Evolutionary conservation across 2,113 vertebrate species (phyloP).

Genomic region (Sorex fumeus): DNA sequence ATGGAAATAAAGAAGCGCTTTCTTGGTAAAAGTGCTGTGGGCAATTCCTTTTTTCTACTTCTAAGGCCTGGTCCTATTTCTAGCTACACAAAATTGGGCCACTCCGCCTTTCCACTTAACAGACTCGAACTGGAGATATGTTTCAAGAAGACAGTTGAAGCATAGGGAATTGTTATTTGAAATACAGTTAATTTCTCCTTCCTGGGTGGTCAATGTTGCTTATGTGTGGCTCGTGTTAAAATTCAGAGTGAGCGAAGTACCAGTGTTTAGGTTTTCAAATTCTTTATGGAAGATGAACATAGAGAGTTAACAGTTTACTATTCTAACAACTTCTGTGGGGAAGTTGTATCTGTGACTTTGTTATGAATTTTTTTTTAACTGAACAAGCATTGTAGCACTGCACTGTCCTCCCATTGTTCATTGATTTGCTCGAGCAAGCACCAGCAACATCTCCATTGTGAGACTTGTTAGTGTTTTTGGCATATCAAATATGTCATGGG

Average conservation of each 20-base stretch:
- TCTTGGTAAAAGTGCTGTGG: conserved; percentile 8
- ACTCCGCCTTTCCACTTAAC: conserved; percentile 12
- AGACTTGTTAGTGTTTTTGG: no score
- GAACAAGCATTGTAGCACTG: not conserved
- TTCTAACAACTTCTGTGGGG: not conserved
- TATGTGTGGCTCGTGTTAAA: not conserved
- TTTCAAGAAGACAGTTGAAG: conserved; percentile 24
- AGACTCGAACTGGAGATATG: not conserved
- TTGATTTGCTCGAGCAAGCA: no score
- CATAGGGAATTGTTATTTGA: not conserved
- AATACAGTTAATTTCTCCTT: conserved; percentile 2
- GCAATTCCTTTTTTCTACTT: conserved; percentile 25
- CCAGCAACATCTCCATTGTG: no score
- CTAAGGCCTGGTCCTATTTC: conserved; percentile 43
- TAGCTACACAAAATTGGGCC: conserved; percentile 26
- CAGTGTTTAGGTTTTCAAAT: not conserved
- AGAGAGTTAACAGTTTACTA: not conserved
- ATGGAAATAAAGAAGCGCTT: conserved; percentile 60
- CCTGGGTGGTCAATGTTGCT: not conserved
- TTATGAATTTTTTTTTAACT: not conserved
- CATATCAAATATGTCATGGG: no score
- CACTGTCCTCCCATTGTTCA: no score
- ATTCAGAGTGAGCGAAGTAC: not conserved
- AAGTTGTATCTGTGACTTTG: not conserved
- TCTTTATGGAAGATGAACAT: not conserved